Conservation (phyloP, 2,888 invertebrate species). For the Amphiduros pacificus region DNA sequence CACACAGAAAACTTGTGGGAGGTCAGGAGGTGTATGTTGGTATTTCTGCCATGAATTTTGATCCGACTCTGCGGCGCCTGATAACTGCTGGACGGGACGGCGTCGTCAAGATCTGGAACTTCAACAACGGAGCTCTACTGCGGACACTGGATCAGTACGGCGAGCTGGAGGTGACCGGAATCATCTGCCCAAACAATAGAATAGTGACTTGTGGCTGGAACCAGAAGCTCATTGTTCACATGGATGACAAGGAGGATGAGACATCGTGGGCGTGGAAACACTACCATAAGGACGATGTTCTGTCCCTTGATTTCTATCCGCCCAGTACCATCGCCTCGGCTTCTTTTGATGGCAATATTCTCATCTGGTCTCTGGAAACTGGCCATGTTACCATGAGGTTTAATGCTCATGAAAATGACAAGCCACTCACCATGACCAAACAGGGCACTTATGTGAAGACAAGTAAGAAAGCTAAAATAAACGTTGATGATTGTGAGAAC, state of each 20-base stretch:
- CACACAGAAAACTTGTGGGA: neutral
- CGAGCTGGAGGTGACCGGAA: conserved; percentile 61
- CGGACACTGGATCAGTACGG: conserved; percentile 65
- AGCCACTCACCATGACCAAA: too few relatives aligned
- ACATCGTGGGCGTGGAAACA: conserved; percentile 3
- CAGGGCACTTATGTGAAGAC: too few relatives aligned
- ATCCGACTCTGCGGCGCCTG: conserved; percentile 73
- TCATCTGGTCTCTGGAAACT: conserved; percentile 77
- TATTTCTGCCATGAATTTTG: conserved; percentile 77
- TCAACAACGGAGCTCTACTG: conserved; percentile 76
- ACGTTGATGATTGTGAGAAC: too few relatives aligned
- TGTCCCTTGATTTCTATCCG: conserved; percentile 66
- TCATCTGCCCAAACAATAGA: conserved; percentile 64
- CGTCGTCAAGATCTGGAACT: conserved; percentile 81
- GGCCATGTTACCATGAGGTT: neutral
- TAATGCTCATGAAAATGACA: too few relatives aligned
- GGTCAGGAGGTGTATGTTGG: conserved; percentile 41
- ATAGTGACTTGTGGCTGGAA: conserved; percentile 82
- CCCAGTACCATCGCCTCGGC: conserved; percentile 62
- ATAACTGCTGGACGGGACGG: conserved; percentile 80
- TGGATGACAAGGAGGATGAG: conserved; percentile 18
- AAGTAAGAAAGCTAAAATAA: too few relatives aligned
- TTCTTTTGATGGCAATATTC: conserved; percentile 77
- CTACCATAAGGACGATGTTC: conserved; percentile 74
- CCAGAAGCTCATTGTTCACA: conserved; percentile 41